phyloP scores from a whole-genome alignment of 53 echinoderm and acorn worm genomes.

The Stichopus horrens region DNA sequence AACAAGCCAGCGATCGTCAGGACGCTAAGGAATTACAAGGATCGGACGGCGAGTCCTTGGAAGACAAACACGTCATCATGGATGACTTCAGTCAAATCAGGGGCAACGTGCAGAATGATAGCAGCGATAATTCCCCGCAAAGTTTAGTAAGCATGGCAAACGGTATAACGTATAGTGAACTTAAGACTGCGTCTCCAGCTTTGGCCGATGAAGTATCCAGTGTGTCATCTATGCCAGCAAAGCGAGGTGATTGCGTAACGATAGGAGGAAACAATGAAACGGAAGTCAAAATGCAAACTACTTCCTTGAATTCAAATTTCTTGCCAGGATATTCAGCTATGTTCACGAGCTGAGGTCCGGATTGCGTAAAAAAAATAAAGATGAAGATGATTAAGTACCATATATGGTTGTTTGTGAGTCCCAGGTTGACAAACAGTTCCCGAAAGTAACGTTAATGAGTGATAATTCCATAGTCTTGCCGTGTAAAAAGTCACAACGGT shows the following conservation, averaged over 20 bases:
- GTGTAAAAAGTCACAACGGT: neutral
- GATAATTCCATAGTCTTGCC: neutral
- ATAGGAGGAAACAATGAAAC: neutral
- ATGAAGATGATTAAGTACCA: too few relatives aligned
- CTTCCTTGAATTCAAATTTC: conserved; percentile 37
- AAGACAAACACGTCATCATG: conserved; percentile 16
- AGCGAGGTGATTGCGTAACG: conserved; percentile 7
- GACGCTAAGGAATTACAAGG: conserved; percentile 12
- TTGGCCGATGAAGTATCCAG: conserved; percentile 85
- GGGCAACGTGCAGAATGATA: neutral
- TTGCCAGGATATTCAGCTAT: conserved; percentile 36
- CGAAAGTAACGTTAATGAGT: neutral
- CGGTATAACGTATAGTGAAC: conserved; percentile 75
- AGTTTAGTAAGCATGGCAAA: conserved; percentile 43
- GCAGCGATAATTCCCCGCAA: conserved; percentile 2
- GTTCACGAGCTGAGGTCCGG: conserved; percentile 32
- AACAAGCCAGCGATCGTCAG: conserved; percentile 42
- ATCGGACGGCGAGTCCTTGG: conserved; percentile 35
- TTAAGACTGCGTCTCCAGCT: conserved; percentile 91
- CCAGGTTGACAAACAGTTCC: too few relatives aligned
- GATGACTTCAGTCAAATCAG: conserved; percentile 21
- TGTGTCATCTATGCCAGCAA: conserved; percentile 80
- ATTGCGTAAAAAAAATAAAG: neutral
- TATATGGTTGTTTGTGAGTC: too few relatives aligned
- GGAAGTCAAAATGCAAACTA: conserved; percentile 11